Percentiles rank a stretch among this genome's conserved stretches.
Conservation (phyloP, 2,113 vertebrate species). For the Larimichthys polyactis region DNA sequence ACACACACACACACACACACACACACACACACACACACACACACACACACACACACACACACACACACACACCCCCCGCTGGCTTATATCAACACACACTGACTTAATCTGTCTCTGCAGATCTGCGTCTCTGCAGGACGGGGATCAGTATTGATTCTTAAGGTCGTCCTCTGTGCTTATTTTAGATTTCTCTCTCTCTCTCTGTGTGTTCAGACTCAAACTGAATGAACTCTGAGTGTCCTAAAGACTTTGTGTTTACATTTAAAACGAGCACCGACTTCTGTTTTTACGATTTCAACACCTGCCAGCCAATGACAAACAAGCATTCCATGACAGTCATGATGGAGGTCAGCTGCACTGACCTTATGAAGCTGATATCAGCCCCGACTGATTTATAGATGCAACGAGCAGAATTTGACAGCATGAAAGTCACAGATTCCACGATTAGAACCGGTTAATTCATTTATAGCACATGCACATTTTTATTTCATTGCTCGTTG, state of each 20-base stretch:
- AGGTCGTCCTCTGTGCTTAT: background rate
- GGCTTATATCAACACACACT: constrained; percentile 10
- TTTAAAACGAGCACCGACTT: background rate
- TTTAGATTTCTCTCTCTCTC: background rate
- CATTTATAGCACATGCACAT: no score
- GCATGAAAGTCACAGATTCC: no score
- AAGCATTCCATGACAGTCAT: background rate
- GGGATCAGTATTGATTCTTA: background rate
- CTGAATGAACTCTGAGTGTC: background rate
- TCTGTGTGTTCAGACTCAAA: background rate
- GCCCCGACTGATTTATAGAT: background rate
- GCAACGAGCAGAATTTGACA: no score
- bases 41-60: no score
- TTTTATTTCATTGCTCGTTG: no score
- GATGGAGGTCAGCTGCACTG: background rate
- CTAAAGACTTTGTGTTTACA: no score
- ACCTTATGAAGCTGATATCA: background rate
- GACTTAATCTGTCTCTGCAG: constrained; percentile 11
- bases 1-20: background rate
- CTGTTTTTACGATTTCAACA: no score
- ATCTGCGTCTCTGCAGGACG: background rate
- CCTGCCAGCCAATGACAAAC: no score
- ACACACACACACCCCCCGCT: background rate
- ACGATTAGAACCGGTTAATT: no score
- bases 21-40: no score